These are phyloP conservation scores for Eulithis prunata DNA, from an alignment of 2,888 invertebrate species.

Conservation along the genomic window DNA sequence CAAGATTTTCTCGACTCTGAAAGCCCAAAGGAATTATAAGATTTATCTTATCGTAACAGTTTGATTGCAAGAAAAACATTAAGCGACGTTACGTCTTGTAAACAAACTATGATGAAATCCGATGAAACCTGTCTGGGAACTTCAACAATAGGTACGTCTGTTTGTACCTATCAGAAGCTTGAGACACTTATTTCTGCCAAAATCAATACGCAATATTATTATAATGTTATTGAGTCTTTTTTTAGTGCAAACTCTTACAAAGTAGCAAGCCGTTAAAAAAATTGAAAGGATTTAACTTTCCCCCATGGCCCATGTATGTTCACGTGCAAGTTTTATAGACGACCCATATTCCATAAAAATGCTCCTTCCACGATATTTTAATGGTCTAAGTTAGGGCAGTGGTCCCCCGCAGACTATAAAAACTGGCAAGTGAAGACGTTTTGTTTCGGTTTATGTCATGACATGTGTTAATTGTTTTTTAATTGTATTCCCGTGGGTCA, in stretches of 20 bases:
- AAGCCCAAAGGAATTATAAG: constrained; percentile 4
- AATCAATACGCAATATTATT: not conserved
- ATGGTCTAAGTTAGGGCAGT: constrained; percentile 50
- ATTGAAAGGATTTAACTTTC: constrained; percentile 2
- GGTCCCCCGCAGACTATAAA: constrained; percentile 57
- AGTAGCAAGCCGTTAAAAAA: too few relatives aligned
- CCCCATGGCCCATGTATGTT: constrained; percentile 7
- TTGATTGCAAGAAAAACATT: constrained; percentile 7
- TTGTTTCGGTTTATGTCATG: constrained; percentile 35
- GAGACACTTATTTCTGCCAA: not conserved
- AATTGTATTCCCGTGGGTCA: not conserved
- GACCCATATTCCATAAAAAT: constrained; percentile 44
- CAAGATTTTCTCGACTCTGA: not conserved
- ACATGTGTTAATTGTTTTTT: constrained; percentile 26
- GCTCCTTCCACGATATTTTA: constrained; percentile 41
- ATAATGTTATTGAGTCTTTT: not conserved
- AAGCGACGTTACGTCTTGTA: constrained; percentile 1
- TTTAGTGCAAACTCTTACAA: too few relatives aligned
- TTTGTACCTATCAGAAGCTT: not conserved
- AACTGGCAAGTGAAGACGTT: constrained; percentile 43
- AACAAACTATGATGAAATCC: constrained; percentile 35
- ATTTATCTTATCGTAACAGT: constrained; percentile 4
- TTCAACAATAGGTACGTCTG: constrained; percentile 5
- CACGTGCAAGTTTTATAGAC: constrained; percentile 30
- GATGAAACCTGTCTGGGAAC: constrained; percentile 27